Evolutionary conservation across 2,797 vertebrate genomes (phyloP), one percentile per base, ranked within the genome.

Genomic region (Malurus leucopterus): DNA sequence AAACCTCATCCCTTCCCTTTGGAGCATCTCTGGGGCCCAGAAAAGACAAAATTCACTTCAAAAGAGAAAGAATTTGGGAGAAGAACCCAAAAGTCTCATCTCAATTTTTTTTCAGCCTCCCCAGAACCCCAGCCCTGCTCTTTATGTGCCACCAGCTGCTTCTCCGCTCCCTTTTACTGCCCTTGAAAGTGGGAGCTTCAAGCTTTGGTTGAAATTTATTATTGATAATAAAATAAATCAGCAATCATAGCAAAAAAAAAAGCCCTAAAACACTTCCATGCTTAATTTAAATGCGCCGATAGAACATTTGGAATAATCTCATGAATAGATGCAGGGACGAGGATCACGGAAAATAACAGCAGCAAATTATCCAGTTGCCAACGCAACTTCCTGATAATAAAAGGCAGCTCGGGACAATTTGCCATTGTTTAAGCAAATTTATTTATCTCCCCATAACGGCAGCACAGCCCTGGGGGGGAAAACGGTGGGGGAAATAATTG

Each of bases 211-310:
- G 79, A 64, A 76, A 94, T 94, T 84, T 85, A 95, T 95, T 94
- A 93, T 92, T 94, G 84, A 92, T 87, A 91, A 68, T 90, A 90
- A 94, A 94, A 86, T 86, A 88, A 95, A 91, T 90, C 91, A 94
- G 83, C 86, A 91, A 91, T 92, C 81, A 81, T 83, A 49, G 86
- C 86, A 87, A 94, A 95, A 36, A 36, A 36, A 36, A 36, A 36
- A 36, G 89, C 72, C 91, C 89, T 87, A 83, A 91, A 91, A 54
- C 82, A 53, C 32, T 94, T 93, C 49, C 79, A 70, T 89, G 90
- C 82, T 83, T 93, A 85, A 89, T 94, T 95, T 87, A 93, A 93
- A 94, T 59, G 83, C 78, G 18, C 50, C 53, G 6, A 7, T 55
- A 62, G 15, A 86, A 73, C 69, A 46, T 71, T 88, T 62, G 75